A percentile compares a stretch with the other conserved stretches of the same genome.
Evolutionary conservation across 1,140 invertebrate species (phyloP).

Genomic region (Anastrepha obliqua): DNA sequence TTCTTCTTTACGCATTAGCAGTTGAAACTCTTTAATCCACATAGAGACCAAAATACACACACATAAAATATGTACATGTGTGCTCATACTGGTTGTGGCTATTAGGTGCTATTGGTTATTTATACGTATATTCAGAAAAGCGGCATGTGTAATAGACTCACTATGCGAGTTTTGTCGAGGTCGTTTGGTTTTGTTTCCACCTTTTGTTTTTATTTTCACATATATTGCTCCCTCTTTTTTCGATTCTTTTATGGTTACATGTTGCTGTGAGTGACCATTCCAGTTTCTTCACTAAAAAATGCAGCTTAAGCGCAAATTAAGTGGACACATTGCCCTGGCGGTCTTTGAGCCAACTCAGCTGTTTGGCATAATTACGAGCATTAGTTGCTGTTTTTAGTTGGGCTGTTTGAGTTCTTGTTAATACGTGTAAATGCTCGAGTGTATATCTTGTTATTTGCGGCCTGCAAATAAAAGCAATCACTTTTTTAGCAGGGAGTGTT

Average conservation of each 20-base stretch:
- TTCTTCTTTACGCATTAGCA: neutral
- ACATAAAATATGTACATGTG: neutral
- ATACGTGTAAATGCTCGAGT: neutral
- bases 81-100: neutral
- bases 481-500: too few species aligned
- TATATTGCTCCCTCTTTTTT: constrained; percentile 34
- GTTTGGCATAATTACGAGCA: neutral
- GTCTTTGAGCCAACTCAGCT: constrained; percentile 16
- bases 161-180: constrained; percentile 17
- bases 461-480: neutral
- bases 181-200: constrained; percentile 25
- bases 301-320: neutral
- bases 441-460: neutral
- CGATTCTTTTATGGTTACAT: neutral
- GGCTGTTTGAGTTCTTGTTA: neutral
- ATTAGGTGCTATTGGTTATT: neutral
- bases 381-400: neutral
- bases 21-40: constrained; percentile 6
- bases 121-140: neutral
- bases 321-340: neutral
- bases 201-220: constrained; percentile 31
- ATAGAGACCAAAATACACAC: neutral
- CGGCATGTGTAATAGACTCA: constrained; percentile 7
- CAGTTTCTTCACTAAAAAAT: constrained; percentile 13
- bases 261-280: constrained; percentile 33